Conservation (phyloP, 2,888 invertebrate species). For the Crepidodera aurea region DNA sequence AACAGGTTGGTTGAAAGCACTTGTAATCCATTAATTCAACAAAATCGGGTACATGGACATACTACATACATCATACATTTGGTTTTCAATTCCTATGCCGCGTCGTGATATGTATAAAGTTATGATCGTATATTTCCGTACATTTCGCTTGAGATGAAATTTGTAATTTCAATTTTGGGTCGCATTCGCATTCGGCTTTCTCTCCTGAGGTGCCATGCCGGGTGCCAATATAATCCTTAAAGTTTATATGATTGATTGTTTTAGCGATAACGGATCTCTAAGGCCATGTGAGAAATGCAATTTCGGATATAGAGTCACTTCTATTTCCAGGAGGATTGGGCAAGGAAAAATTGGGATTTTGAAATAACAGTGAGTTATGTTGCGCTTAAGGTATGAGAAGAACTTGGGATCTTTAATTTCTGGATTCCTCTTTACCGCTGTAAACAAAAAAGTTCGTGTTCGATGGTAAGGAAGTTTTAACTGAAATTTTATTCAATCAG, state of each 20-base stretch:
- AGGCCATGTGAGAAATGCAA: slow-evolving; percentile 2
- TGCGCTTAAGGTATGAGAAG: not conserved
- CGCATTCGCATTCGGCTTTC: not conserved
- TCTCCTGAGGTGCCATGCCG: not conserved
- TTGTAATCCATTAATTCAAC: too few relatives aligned
- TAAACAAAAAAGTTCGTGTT: too few relatives aligned
- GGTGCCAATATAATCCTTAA: slow-evolving; percentile 14
- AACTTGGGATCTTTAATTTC: too few relatives aligned
- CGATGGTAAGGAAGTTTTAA: too few relatives aligned
- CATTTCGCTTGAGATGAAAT: not conserved
- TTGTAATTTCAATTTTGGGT: slow-evolving; percentile 3
- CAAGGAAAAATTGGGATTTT: not conserved
- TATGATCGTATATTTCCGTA: not conserved
- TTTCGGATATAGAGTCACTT: slow-evolving; percentile 3
- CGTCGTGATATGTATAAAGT: too few relatives aligned
- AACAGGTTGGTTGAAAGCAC: too few relatives aligned
- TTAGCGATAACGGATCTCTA: slow-evolving; percentile 5
- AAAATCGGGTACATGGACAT: too few relatives aligned
- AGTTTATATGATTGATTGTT: slow-evolving; percentile 11
- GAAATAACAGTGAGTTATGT: slow-evolving; percentile 5
- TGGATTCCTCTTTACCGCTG: too few relatives aligned
- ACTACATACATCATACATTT: too few relatives aligned
- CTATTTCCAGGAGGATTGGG: not conserved
- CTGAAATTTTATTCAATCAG: too few relatives aligned
- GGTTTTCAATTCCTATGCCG: too few relatives aligned